Evolutionary conservation across 2,888 invertebrate genomes (phyloP), one percentile per base, ranked within the genome.

Genomic region (Cheilosia vernalis): DNA sequence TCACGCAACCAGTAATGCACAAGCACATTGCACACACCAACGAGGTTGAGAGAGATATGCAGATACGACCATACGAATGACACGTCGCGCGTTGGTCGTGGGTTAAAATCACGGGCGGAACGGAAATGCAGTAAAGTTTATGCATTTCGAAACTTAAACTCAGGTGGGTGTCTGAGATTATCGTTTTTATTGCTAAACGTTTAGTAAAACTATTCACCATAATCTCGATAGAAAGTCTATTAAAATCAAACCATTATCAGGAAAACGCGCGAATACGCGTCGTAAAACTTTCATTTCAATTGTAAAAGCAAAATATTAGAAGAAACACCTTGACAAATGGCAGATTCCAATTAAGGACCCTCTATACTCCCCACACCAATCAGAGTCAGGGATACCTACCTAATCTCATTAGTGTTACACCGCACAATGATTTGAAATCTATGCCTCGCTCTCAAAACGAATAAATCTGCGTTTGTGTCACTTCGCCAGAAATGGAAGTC

Each of bases 61-160:
- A 73, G 72, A 49, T 49, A 47, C 49, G 17, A 47, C 9, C 10
- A 49, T 49, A 47, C 49, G 17, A 47, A 17, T n/a, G n/a, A 44
- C 15, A 63, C 42, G 17, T 60, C 7, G 21, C 47, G 67, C 72
- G 53, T 4, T 37, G 13, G 4, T 1, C 37, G 37, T 37, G 77
- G 72, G 21, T 72, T 49, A 33, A 58, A 72, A 66, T 72, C 78
- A 72, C 66, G 82, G 82, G 77, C 78, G 78, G 78, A 82, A 82
- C 82, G 82, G 82, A 82, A 82, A 82, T 82, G 78, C 37, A 37
- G 13, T 13, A 37, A 37, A 78, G 66, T 66, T 66, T 66, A 82
- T 78, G 64, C 77, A 66, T 82, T 82, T 82, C 60, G 60, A 82
- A 78, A 82, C 60, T 24, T 15, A 17, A 60, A 64, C 58, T 56